phyloP scores from a whole-genome alignment of 2,113 vertebrate genomes.

The Calonectris borealis region DNA sequence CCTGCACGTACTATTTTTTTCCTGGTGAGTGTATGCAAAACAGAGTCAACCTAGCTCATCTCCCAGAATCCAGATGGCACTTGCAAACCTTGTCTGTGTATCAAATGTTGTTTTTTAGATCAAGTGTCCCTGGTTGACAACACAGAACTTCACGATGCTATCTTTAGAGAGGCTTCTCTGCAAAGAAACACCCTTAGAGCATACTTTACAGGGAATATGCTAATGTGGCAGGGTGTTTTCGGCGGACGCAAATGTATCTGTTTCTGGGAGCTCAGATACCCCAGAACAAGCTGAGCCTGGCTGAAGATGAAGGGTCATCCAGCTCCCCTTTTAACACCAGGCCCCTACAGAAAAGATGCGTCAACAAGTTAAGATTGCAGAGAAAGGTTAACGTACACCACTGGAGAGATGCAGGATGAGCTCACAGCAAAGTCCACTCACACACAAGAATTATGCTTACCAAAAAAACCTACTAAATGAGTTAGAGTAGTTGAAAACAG shows the following conservation, averaged over 20 bases:
- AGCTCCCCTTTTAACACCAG: not conserved
- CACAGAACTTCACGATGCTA: conserved; percentile 59
- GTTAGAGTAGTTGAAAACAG: not conserved
- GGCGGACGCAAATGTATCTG: not conserved
- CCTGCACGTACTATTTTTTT: not conserved
- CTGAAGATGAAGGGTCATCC: not conserved
- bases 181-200: conserved; percentile 58
- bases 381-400: not conserved
- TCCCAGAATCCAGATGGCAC: conserved; percentile 60
- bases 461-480: not conserved
- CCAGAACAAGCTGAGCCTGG: not conserved
- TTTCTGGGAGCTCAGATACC: not conserved
- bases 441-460: not conserved
- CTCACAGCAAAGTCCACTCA: not conserved
- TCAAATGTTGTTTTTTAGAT: conserved; percentile 70
- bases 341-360: not conserved
- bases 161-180: conserved; percentile 64
- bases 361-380: not conserved
- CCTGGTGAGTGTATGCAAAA: conserved; percentile 17
- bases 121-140: conserved; percentile 68
- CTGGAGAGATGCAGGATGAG: not conserved
- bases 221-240: conserved; percentile 20
- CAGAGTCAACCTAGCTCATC: conserved; percentile 55
- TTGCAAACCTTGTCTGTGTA: conserved; percentile 65
- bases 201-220: conserved; percentile 38